Base-by-base conservation (phyloP, 2,113 vertebrate genomes). In the Xiphorhynchus elegans region DNA sequence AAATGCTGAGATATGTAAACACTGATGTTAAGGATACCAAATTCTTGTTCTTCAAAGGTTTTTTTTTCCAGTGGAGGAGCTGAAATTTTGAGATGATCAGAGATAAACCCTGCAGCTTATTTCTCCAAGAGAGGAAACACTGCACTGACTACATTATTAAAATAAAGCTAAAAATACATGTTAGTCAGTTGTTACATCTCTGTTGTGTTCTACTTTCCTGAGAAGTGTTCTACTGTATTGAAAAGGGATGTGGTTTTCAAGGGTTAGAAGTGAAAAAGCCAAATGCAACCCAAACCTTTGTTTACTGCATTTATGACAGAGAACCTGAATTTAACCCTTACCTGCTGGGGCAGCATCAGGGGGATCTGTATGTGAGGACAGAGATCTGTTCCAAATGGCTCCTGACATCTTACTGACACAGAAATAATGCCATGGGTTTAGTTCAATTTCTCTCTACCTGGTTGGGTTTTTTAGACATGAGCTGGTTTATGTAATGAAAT, bases 11-110 rank as follows among this genome's bases (percentile, higher is more conserved):
- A 86, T 60, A 60, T 90, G 49, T 53, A 77, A 95, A 78, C 47
- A 87, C n/a, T 80, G 86, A 86, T 52, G 28, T 83, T 93, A 68
- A 87, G 77, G 70, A 86, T 89, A 81, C 75, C 24, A 33, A 84
- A 64, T 58, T 77, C 63, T 91, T 95, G 35, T 62, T 94, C 95
- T 96, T 96, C 89, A 97, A 94, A 95, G 81, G 31, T 80, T 94
- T 70, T 89, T 90, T 16, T 89, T 90, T 11, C 0, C 2, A 2
- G 4, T 90, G 82, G 79, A 81, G 67, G 72, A 82, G 55, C 75
- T 88, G 84, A 89, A 91, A 62, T 73, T 62, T 91, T 94, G 82
- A 89, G 84, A 78, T 95, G 91, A 96, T 96, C 83, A 95, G 95
- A 96, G 93, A 94, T 83, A 80, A 91, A 91, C 85, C 95, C 90